Base-by-base conservation (phyloP, 2,888 invertebrate species). In the Baccha elongata region DNA sequence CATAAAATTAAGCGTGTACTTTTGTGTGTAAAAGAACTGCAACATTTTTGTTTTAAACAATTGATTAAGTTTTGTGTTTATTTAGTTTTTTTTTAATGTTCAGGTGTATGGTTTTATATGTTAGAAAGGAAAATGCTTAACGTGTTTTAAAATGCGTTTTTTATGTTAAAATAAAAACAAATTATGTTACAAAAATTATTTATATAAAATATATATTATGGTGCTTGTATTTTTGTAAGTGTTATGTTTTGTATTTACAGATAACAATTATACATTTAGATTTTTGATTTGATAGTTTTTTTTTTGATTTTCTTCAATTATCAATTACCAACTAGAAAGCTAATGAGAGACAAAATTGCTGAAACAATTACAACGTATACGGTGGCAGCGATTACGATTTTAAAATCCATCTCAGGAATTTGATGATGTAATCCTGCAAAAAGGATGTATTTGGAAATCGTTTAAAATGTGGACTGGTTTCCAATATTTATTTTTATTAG, bases 351-450 rank as follows among this genome's bases (percentile, higher is more conserved):
- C 85, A 88, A 85, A 80, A 85, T 86, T 84, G 87, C 76, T 73
- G 87, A 87, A 85, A 86, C 85, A 86, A 88, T 87, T 87, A 88
- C 87, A 87, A 88, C 81, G 86, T 87, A 87, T 87, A 86, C 86
- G 87, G 87, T 87, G 86, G 87, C 87, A 87, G 88, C 87, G 84
- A 88, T 86, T 89, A 88, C 87, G 88, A 90, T 88, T 90, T 90
- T 89, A 90, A 90, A 85, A 90, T 90, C 90, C 90, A 90, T 87
- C 89, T 89, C 88, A 90, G 89, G 86, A 90, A 90, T 88, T 90
- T 90, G 88, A 89, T 89, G 88, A 90, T 88, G 88, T 88, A 90
- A 84, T 90, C 90, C 90, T 90, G 90, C 86, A 90, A 90, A 88
- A 87, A 87, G 87, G 86, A 84, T 86, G 87, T 64, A 78, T 86